phyloP scores from a whole-genome alignment of 2,797 vertebrate species.

The Podarcis siculus region DNA sequence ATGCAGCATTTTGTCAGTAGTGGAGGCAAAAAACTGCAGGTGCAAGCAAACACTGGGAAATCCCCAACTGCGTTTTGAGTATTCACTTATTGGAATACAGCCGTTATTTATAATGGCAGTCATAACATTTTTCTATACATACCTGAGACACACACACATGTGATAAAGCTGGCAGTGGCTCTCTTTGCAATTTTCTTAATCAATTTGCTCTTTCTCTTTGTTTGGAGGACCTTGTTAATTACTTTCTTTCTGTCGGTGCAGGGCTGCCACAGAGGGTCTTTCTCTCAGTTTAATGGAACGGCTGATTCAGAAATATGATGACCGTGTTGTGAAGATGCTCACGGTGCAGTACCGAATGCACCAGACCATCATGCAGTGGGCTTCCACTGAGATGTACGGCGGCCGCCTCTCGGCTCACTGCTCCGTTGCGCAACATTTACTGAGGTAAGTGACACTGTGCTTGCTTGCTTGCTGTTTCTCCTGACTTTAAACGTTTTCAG shows the following conservation, averaged over 20 bases:
- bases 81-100: neutral
- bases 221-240: neutral
- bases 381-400: slow-evolving; percentile 89
- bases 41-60: neutral
- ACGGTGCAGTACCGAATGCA: slow-evolving; percentile 97
- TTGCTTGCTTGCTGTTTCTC: accelerated
- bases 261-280: slow-evolving; percentile 89
- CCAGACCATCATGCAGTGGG: slow-evolving; percentile 90
- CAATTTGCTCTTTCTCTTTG: neutral
- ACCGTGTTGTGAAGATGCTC: slow-evolving; percentile 83
- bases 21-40: neutral
- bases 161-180: neutral
- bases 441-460: slow-evolving; percentile 81
- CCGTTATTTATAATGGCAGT: neutral
- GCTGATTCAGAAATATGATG: slow-evolving; percentile 78
- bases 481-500: neutral
- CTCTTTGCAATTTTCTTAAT: neutral
- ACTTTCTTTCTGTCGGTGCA: slow-evolving; percentile 45
- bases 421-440: slow-evolving; percentile 87
- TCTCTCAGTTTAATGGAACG: slow-evolving; percentile 94
- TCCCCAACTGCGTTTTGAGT: neutral
- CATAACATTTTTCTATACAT: neutral
- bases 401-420: slow-evolving; percentile 87
- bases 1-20: neutral
- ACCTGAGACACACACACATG: neutral